Evolutionary conservation across 1,140 invertebrate species (phyloP).

Genomic region (Leptestheria dahalacensis): DNA sequence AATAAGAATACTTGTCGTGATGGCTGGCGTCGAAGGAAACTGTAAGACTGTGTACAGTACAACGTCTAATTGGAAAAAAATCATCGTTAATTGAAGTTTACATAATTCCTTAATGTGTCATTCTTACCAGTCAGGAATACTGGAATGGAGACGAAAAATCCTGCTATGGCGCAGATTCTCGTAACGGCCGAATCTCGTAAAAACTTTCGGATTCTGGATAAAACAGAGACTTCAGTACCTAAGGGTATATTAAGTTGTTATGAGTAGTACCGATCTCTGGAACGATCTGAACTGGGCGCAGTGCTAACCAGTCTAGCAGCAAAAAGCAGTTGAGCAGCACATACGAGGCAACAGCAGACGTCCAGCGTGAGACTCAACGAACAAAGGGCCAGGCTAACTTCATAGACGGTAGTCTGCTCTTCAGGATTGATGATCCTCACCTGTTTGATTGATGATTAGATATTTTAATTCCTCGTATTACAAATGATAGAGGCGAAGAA

Average conservation of each 20-base stretch:
- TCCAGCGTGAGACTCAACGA: constrained; percentile 73
- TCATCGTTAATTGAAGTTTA: neutral
- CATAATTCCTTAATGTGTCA: neutral
- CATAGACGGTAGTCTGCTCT: constrained; percentile 72
- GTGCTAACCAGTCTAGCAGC: constrained; percentile 76
- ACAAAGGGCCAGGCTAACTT: constrained; percentile 74
- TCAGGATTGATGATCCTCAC: constrained; percentile 44
- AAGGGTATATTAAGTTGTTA: too few relatives aligned
- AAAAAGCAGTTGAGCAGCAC: constrained; percentile 84
- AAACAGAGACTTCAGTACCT: too few relatives aligned
- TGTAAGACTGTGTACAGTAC: constrained; percentile 83
- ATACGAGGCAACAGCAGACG: constrained; percentile 78
- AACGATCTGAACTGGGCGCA: constrained; percentile 23
- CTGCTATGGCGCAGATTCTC: constrained; percentile 74
- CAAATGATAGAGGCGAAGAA: too few relatives aligned
- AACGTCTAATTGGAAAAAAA: constrained; percentile 44
- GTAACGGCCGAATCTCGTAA: constrained; percentile 46
- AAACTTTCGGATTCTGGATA: neutral
- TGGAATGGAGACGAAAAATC: constrained; percentile 85
- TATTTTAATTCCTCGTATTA: too few relatives aligned
- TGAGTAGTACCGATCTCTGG: constrained; percentile 4
- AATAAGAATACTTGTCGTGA: constrained; percentile 73
- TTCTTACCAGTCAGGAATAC: constrained; percentile 73
- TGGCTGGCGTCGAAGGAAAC: constrained; percentile 77
- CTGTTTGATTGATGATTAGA: too few relatives aligned